These are phyloP conservation scores for Laspeyria flexula DNA, from an alignment of 2,888 invertebrate species.

Conservation along the genomic window DNA sequence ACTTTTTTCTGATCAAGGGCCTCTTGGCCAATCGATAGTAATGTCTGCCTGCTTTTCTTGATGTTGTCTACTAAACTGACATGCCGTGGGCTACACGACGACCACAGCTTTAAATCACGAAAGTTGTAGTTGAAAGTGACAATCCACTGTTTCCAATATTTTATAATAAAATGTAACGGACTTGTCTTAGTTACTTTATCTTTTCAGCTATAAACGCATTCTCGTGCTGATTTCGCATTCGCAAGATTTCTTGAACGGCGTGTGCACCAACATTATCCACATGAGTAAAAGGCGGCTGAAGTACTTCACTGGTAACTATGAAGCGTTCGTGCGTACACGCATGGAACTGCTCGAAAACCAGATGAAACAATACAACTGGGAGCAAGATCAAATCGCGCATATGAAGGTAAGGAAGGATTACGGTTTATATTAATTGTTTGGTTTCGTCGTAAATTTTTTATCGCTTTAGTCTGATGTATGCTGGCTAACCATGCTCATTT, in stretches of 20 bases:
- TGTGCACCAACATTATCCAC: slow-evolving; percentile 98
- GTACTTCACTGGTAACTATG: slow-evolving; percentile 98
- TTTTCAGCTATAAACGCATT: slow-evolving; percentile 95
- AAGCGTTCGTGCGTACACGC: slow-evolving; percentile 97
- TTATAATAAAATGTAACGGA: not conserved
- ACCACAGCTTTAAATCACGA: too few relatives aligned
- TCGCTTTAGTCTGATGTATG: too few relatives aligned
- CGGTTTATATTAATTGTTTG: too few relatives aligned
- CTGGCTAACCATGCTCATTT: too few relatives aligned
- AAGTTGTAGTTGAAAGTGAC: too few relatives aligned
- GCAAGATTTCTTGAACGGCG: slow-evolving; percentile 99
- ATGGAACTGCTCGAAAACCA: slow-evolving; percentile 98
- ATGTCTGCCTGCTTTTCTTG: too few relatives aligned
- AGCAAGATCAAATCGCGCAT: slow-evolving; percentile 99
- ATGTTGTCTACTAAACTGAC: too few relatives aligned
- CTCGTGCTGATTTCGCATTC: slow-evolving; percentile 99
- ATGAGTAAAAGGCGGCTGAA: slow-evolving; percentile 96
- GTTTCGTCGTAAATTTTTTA: too few relatives aligned
- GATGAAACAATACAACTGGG: slow-evolving; percentile 99
- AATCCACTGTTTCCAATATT: too few relatives aligned
- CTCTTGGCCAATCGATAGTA: too few relatives aligned
- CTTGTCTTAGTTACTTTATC: not conserved
- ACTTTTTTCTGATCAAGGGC: too few relatives aligned
- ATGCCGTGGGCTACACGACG: too few relatives aligned
- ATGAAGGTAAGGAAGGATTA: slow-evolving; percentile 91